Evolutionary conservation across 2,797 vertebrate genomes (phyloP), one percentile per base, ranked within the genome.

Genomic region (Pelobates cultripes): DNA sequence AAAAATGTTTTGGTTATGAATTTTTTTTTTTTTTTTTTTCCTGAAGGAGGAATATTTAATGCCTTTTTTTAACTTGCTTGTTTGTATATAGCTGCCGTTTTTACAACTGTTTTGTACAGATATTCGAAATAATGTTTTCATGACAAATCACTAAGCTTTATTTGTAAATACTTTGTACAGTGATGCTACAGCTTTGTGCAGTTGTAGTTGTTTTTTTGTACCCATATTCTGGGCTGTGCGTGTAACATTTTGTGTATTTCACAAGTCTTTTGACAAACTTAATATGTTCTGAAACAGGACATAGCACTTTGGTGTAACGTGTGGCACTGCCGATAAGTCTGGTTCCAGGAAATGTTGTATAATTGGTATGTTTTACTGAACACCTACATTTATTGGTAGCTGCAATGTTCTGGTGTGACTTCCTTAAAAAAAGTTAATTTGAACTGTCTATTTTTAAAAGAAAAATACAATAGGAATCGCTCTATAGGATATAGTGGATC

Each of bases 41-140:
- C 51, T 42, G 28, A 44, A 42, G 40, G 17, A 3, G 41, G 43
- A 41, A 43, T 55, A 73, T 77, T 57, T 77, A 71, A 82, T 47
- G 43, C 40, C 73, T 82, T 73, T 73, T 73, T 71, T 70, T 76
- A 71, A 63, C 57, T 61, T 66, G 74, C 41, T n/a, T 13, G 47
- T 44, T 47, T 82, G 61, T 77, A 77, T 61, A 82, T 73, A 82
- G 71, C 68, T 55, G 55, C 75, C 2, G 14, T 44, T 76, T 81
- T 63, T 51, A 53, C 60, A 70, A 43, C 51, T 69, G 57, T 67
- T 73, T 78, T 82, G 69, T 82, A 77, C 70, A 78, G 45, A 78
- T 7, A 42, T 67, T n/a, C 75, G 70, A 74, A 75, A 73, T 64
- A 79, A 73, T 40, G 41, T 67, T 70, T 81, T 76, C 63, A 53